phyloP scores from a whole-genome alignment of 37 sponge, comb jelly and placozoan genomes.

The Haliclona indistincta region DNA sequence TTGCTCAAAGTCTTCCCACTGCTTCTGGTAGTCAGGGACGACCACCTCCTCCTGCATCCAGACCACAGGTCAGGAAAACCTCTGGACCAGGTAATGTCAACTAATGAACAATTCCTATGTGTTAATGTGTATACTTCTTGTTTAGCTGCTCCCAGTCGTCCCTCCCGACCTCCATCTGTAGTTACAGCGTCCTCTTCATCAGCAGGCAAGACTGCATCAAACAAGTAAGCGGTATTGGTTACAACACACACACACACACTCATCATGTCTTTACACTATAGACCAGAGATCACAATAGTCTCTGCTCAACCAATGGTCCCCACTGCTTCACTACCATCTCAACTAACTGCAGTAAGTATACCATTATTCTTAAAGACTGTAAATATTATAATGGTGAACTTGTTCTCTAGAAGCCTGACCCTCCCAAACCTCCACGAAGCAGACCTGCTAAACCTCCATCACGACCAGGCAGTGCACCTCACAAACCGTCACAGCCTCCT shows the following conservation, averaged over 20 bases:
- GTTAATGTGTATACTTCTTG: background rate
- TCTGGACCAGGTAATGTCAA: too few species aligned
- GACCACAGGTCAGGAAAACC: background rate
- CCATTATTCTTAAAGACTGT: too few species aligned
- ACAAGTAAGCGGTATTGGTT: background rate
- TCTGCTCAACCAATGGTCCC: conserved; percentile 5
- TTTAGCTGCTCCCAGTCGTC: background rate
- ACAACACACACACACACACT: background rate
- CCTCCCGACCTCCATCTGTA: background rate
- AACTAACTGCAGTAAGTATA: background rate
- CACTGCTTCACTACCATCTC: background rate
- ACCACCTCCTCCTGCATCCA: conserved; percentile 10
- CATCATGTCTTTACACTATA: too few species aligned
- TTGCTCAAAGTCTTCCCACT: background rate
- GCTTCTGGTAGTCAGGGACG: background rate
- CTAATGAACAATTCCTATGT: too few species aligned
- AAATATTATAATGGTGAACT: background rate
- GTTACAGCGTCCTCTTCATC: background rate
- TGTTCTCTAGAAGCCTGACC: background rate
- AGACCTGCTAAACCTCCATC: conserved; percentile 34
- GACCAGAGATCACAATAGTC: conserved; percentile 30
- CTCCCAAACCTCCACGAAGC: conserved; percentile 10
- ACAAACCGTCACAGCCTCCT: too few species aligned
- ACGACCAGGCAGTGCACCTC: too few species aligned
- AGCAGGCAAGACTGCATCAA: background rate